Conservation (phyloP, 2,888 invertebrate genomes). For the Brachyptera risi region DNA sequence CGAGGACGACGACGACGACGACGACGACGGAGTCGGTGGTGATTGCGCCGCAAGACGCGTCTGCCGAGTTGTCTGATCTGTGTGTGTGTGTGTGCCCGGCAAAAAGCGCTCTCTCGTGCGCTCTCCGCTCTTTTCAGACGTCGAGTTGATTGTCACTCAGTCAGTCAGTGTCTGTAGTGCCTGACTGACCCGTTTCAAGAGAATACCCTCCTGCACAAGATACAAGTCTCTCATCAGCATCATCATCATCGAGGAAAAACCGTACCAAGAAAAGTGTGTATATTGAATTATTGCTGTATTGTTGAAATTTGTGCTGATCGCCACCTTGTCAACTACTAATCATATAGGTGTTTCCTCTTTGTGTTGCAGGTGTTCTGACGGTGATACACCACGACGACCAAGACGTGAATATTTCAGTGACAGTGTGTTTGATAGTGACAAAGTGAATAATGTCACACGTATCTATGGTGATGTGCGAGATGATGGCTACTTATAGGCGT, state of each 20-base stretch:
- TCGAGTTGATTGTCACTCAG: conserved; percentile 28
- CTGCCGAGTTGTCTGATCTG: conserved; percentile 23
- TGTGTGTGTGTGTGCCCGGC: background rate
- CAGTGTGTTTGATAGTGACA: background rate
- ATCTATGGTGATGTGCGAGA: conserved; percentile 4
- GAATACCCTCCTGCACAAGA: background rate
- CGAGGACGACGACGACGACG: conserved; percentile 23
- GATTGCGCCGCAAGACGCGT: conserved; percentile 30
- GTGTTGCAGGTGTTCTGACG: background rate
- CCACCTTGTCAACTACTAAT: too few relatives aligned
- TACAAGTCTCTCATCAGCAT: too few relatives aligned
- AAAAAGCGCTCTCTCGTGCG: too few relatives aligned
- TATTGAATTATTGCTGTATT: background rate
- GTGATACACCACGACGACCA: background rate
- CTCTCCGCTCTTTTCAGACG: too few relatives aligned
- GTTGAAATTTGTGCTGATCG: background rate
- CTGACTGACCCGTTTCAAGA: conserved; percentile 22
- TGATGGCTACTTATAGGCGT: conserved; percentile 2
- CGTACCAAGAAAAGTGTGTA: background rate
- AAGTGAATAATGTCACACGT: background rate
- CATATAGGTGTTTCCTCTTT: background rate
- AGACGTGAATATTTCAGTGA: background rate
- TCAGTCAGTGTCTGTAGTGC: conserved; percentile 28
- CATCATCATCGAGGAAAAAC: background rate
- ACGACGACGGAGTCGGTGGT: conserved; percentile 31